Conservation (phyloP, 2,888 invertebrate genomes). For the Xylota segnis region DNA sequence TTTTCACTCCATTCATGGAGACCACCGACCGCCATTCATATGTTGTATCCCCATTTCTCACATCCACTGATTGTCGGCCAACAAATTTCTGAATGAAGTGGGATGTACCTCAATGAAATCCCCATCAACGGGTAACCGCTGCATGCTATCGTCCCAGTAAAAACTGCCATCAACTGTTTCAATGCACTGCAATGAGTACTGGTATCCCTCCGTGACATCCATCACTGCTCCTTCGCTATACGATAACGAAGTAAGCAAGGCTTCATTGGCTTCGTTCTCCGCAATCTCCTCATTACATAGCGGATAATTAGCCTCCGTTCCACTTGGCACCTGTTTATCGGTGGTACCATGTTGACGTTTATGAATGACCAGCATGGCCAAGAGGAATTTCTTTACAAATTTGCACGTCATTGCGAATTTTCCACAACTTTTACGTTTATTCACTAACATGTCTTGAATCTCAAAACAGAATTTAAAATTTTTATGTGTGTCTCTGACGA, state of each 20-base stretch:
- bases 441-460: constrained; percentile 54
- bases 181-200: constrained; percentile 79
- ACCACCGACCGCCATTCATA: constrained; percentile 36
- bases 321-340: constrained; percentile 37
- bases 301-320: constrained; percentile 46
- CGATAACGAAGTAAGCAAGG: constrained; percentile 69
- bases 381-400: constrained; percentile 65
- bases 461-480: not conserved
- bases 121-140: constrained; percentile 60
- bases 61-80: constrained; percentile 30
- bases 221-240: constrained; percentile 37
- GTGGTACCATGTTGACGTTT: constrained; percentile 55
- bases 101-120: constrained; percentile 63
- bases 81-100: constrained; percentile 61
- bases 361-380: constrained; percentile 63
- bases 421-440: constrained; percentile 43
- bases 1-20: constrained; percentile 39
- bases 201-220: constrained; percentile 22
- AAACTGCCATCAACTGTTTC: constrained; percentile 81
- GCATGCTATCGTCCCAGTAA: constrained; percentile 80
- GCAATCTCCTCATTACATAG: constrained; percentile 79
- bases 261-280: constrained; percentile 83
- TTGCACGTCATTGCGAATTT: constrained; percentile 58
- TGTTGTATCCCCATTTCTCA: constrained; percentile 11
- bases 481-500: constrained; percentile 16